Conservation (phyloP, 2,888 invertebrate species). For the Ecdyonurus torrentis region DNA sequence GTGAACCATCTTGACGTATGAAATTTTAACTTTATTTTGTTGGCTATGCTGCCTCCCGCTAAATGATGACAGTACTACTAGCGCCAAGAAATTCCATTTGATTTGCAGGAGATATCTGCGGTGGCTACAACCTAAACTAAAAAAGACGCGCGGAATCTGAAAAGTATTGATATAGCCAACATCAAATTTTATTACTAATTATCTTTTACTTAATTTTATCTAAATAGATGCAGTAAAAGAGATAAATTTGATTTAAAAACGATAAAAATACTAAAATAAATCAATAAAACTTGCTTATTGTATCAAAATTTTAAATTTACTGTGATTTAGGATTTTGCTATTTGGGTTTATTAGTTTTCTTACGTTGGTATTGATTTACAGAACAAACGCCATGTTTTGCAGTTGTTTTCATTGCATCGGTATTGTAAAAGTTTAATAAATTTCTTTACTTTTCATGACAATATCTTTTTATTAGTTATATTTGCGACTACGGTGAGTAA, state of each 20-base stretch:
- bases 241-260: no score
- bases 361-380: not conserved
- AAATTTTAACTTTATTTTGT: not conserved
- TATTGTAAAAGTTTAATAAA: not conserved
- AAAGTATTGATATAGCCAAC: not conserved
- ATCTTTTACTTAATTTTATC: no score
- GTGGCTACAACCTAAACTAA: not conserved
- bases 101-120: not conserved
- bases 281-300: no score
- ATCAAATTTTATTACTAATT: not conserved
- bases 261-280: no score
- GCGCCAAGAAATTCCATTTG: not conserved
- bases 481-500: not conserved
- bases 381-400: slow-evolving; percentile 1
- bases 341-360: not conserved
- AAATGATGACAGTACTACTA: not conserved
- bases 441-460: not conserved
- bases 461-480: not conserved
- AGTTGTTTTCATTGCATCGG: slow-evolving; percentile 2
- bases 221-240: no score
- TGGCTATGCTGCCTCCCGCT: not conserved
- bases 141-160: not conserved
- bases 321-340: no score
- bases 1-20: not conserved
- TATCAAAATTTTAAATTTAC: no score